Percentiles rank a stretch among this genome's conserved stretches.
Conservation (phyloP, 2,888 invertebrate species). For the Piscicola geometra region DNA sequence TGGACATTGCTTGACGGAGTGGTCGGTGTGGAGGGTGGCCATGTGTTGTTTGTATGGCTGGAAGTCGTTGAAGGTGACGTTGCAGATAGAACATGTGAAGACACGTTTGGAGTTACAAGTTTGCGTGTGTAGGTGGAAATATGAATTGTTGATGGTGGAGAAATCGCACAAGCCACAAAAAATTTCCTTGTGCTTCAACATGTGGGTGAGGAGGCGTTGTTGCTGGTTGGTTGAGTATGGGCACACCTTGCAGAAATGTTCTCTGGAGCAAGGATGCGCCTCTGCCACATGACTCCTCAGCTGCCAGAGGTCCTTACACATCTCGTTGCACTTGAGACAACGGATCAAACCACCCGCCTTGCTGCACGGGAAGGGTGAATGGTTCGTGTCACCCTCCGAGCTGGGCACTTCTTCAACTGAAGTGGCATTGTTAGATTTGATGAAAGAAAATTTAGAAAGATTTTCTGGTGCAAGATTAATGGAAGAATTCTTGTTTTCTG, state of each 20-base stretch:
- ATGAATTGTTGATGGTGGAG: conserved; percentile 36
- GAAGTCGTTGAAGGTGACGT: conserved; percentile 28
- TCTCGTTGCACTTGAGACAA: conserved; percentile 41
- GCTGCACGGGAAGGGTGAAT: neutral
- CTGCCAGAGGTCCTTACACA: conserved; percentile 43
- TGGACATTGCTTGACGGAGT: conserved; percentile 33
- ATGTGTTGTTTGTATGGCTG: conserved; percentile 37
- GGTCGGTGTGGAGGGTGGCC: conserved; percentile 31
- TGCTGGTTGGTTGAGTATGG: conserved; percentile 40
- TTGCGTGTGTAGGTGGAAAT: conserved; percentile 38
- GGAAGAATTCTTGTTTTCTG: too few relatives aligned
- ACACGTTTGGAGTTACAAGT: conserved; percentile 35
- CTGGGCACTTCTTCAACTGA: neutral
- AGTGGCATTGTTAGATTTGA: too few relatives aligned
- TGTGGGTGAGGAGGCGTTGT: conserved; percentile 41
- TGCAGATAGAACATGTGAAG: conserved; percentile 38
- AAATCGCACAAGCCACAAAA: conserved; percentile 41
- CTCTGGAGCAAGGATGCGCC: conserved; percentile 39
- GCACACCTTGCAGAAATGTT: conserved; percentile 41
- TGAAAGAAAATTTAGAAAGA: neutral
- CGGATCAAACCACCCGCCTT: neutral
- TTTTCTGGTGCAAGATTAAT: neutral
- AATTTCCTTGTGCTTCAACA: conserved; percentile 41
- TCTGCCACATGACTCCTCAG: conserved; percentile 41
- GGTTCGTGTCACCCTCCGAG: neutral